Base-by-base conservation (phyloP, 2,797 vertebrate genomes). In the Prionace glauca region DNA sequence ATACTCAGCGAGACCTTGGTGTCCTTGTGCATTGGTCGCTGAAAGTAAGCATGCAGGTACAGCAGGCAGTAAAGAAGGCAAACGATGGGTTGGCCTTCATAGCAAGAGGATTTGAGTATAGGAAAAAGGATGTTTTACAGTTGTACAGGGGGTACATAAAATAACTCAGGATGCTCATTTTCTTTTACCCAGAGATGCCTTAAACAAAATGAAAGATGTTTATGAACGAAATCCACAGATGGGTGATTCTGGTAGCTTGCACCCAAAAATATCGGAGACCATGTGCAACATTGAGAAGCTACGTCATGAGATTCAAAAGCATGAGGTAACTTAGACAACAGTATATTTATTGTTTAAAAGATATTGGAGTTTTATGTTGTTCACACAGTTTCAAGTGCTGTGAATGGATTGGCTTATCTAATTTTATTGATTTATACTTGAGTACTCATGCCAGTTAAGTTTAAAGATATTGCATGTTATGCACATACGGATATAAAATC, bases 171-270 rank as follows among this genome's bases (percentile, higher is more conserved):
- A 92, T 69, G 36, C 10, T 12, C n/a, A 56, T 74, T 65, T 32
- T 60, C 56, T 95, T 95, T 77, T 56, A 18, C 32, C 32, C 96
- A 99, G 99, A 98, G 99, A 99, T 96, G 99, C 99, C 0, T 98
- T 99, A 96, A 99, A 99, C 97, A 99, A 99, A 98, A 99, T 99
- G 99, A 99, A 99, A 97, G 99, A 99, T 50, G 99, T 99, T 36
- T 99, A 99, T 96, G 99, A 99, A 97, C 99, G 99, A 97, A 99
- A 98, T 96, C 99, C 99, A 88, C 99, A 99, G 97, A 99, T 99
- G 99, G 99, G 99, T 72, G 99, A 99, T 96, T 99, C 99, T 95
- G 97, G 97, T 97, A 99, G 99, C 97, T 98, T 99, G 96, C 98
- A 99, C 96, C 99, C 99, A 96, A 99, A 99, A 97, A 98, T 99